These are phyloP conservation scores for Henricia sp. DNA, from an alignment of 53 echinoderm and acorn worm species.

Conservation along the genomic window DNA sequence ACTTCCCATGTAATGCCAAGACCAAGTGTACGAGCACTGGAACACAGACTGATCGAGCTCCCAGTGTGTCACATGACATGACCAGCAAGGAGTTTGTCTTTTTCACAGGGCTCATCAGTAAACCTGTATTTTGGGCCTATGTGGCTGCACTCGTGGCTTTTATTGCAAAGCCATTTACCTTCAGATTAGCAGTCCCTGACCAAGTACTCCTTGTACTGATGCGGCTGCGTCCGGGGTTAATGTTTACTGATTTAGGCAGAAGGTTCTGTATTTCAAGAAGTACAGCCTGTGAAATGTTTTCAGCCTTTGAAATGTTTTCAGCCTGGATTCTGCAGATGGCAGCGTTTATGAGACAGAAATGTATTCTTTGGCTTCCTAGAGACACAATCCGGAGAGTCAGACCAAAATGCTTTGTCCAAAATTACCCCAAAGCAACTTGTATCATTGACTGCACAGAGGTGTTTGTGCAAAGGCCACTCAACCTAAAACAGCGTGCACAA, in stretches of 20 bases:
- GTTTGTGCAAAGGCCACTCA: slow-evolving; percentile 35
- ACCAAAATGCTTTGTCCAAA: slow-evolving; percentile 4
- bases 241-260: slow-evolving; percentile 57
- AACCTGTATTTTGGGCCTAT: slow-evolving; percentile 40
- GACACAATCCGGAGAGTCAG: slow-evolving; percentile 29
- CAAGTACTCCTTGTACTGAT: slow-evolving; percentile 63
- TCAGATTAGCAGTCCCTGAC: slow-evolving; percentile 30
- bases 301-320: slow-evolving; percentile 32
- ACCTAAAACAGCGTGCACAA: too few relatives aligned
- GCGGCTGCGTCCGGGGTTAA: slow-evolving; percentile 55
- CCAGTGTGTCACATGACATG: not conserved
- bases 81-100: slow-evolving; percentile 4
- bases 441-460: slow-evolving; percentile 59
- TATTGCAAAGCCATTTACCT: slow-evolving; percentile 1
- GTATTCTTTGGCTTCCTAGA: slow-evolving; percentile 30
- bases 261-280: slow-evolving; percentile 28
- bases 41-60: slow-evolving; percentile 15
- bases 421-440: slow-evolving; percentile 33
- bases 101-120: slow-evolving; percentile 57
- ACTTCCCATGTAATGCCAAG: not conserved
- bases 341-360: slow-evolving; percentile 6
- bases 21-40: not conserved
- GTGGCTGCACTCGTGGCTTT: slow-evolving; percentile 21
- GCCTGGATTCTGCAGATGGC: slow-evolving; percentile 43
- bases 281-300: slow-evolving; percentile 52